These are phyloP conservation scores for Sisyra terminalis DNA, from an alignment of 2,888 invertebrate genomes.

Conservation along the genomic window DNA sequence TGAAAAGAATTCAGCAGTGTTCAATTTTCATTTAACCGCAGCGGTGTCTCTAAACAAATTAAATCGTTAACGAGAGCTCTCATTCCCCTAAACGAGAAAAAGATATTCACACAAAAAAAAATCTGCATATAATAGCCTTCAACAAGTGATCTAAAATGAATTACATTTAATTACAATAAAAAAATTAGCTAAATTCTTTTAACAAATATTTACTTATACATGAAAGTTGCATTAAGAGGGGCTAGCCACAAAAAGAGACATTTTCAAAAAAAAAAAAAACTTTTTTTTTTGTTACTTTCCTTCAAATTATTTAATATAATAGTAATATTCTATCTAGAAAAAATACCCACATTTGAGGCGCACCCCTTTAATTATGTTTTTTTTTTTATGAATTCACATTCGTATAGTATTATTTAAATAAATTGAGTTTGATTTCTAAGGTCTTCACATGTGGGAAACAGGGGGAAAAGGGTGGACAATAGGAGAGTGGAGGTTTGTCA, in stretches of 20 bases:
- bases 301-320: too few relatives aligned
- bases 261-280: neutral
- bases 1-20: conserved; percentile 10
- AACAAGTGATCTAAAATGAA: too few relatives aligned
- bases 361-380: too few relatives aligned
- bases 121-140: neutral
- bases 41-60: neutral
- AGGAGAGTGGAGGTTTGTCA: too few relatives aligned
- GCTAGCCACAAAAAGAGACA: conserved; percentile 2
- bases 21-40: too few relatives aligned
- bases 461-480: too few relatives aligned
- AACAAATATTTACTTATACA: conserved; percentile 1
- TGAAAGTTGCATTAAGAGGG: neutral
- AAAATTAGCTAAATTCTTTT: conserved; percentile 4
- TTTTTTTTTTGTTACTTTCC: too few relatives aligned
- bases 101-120: conserved; percentile 3
- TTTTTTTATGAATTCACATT: neutral
- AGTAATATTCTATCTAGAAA: too few relatives aligned
- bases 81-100: neutral
- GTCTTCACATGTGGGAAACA: too few relatives aligned
- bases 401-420: conserved; percentile 3
- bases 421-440: conserved; percentile 5
- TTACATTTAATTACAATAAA: neutral
- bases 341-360: too few relatives aligned
- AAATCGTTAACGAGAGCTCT: conserved; percentile 1